Conservation (phyloP, 1,140 invertebrate species). For the Drosophila funebris region DNA sequence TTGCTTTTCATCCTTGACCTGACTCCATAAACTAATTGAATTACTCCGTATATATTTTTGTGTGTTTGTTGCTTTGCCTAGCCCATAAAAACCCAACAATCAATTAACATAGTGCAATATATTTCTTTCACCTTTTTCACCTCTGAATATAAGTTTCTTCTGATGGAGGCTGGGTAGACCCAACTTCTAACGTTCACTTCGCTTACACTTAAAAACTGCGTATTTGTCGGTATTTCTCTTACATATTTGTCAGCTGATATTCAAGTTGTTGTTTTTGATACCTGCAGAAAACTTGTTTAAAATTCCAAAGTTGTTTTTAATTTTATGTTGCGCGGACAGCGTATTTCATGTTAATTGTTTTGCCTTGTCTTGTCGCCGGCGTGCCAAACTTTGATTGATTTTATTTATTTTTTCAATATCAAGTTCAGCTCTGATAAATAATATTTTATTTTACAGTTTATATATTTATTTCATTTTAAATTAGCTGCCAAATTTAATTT, state of each 20-base stretch:
- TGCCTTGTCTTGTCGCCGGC: conserved; percentile 19
- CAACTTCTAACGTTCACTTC: neutral
- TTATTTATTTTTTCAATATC: conserved; percentile 36
- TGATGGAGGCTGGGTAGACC: too few relatives aligned
- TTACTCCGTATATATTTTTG: neutral
- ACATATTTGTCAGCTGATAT: conserved; percentile 23
- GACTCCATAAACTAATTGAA: conserved; percentile 48
- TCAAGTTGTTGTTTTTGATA: conserved; percentile 17
- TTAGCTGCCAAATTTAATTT: conserved; percentile 24
- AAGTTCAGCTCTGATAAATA: conserved; percentile 31
- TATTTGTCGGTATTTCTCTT: conserved; percentile 58
- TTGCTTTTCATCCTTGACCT: conserved; percentile 52
- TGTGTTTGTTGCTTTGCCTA: conserved; percentile 21
- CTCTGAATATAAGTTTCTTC: too few relatives aligned
- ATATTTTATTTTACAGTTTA: neutral
- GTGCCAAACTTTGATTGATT: conserved; percentile 44
- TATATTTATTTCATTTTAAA: conserved; percentile 34
- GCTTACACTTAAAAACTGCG: conserved; percentile 23
- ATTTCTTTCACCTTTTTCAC: conserved; percentile 12
- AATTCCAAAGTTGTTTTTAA: conserved; percentile 46
- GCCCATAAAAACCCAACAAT: conserved; percentile 43
- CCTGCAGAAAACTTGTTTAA: conserved; percentile 41
- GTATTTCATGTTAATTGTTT: conserved; percentile 49
- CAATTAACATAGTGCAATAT: conserved; percentile 59
- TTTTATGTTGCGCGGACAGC: conserved; percentile 25